phyloP scores from a whole-genome alignment of 1,140 invertebrate genomes.

The Drosophila subpulchrella region DNA sequence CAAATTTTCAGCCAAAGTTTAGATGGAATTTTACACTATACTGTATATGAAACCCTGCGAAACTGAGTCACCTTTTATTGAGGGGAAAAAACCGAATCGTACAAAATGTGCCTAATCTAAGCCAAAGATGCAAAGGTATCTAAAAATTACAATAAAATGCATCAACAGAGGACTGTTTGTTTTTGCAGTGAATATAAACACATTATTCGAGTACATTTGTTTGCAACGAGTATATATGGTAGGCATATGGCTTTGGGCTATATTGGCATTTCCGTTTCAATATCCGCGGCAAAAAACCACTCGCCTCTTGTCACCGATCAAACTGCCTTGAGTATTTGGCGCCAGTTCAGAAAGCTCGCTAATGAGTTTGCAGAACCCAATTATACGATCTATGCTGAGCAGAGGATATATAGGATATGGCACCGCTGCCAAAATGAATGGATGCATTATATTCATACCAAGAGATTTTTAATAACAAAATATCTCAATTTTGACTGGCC shows the following conservation, averaged over 20 bases:
- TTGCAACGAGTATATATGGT: slow-evolving; percentile 12
- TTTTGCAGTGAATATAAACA: slow-evolving; percentile 51
- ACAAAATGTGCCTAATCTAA: slow-evolving; percentile 38
- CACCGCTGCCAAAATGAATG: slow-evolving; percentile 27
- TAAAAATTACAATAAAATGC: slow-evolving; percentile 40
- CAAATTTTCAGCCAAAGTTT: not conserved
- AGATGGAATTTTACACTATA: slow-evolving; percentile 1
- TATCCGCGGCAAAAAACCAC: slow-evolving; percentile 1
- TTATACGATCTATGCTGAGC: slow-evolving; percentile 34
- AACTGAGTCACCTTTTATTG: slow-evolving; percentile 24
- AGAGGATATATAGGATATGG: slow-evolving; percentile 11
- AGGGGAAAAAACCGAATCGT: slow-evolving; percentile 7
- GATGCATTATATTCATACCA: slow-evolving; percentile 28
- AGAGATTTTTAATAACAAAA: slow-evolving; percentile 63
- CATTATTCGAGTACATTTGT: slow-evolving; percentile 43
- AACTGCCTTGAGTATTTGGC: slow-evolving; percentile 41
- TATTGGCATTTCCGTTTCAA: slow-evolving; percentile 74
- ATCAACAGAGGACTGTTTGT: slow-evolving; percentile 41
- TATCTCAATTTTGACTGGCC: slow-evolving; percentile 36
- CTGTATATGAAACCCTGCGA: not conserved
- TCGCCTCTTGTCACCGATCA: slow-evolving; percentile 60
- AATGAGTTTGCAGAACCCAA: slow-evolving; percentile 26
- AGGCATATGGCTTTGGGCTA: slow-evolving; percentile 38
- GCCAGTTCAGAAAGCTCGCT: slow-evolving; percentile 44
- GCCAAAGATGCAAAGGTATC: slow-evolving; percentile 48